Conservation (phyloP, 2,888 invertebrate species). For the Drosophila emarginata region DNA sequence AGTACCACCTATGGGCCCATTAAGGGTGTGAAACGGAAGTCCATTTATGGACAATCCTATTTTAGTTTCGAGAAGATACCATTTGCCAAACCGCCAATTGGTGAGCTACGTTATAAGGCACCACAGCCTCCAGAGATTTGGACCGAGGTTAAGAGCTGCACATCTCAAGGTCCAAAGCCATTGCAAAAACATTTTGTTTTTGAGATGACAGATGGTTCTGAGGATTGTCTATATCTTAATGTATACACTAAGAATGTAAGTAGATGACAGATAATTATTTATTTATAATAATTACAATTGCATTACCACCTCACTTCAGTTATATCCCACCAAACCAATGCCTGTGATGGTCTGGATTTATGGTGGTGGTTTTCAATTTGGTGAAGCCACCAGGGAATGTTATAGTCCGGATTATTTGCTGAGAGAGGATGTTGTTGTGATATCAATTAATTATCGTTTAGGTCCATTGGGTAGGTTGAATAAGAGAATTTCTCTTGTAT, state of each 20-base stretch:
- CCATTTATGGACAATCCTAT: constrained; percentile 80
- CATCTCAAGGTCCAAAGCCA: constrained; percentile 80
- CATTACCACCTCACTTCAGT: constrained; percentile 43
- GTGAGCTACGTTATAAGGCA: constrained; percentile 81
- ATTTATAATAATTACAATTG: neutral
- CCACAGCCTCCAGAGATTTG: constrained; percentile 83
- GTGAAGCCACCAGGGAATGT: constrained; percentile 82
- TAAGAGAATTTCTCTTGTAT: neutral
- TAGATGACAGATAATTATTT: neutral
- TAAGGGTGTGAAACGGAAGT: constrained; percentile 81
- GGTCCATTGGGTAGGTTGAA: constrained; percentile 81
- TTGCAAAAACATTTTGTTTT: constrained; percentile 81
- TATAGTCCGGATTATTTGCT: constrained; percentile 83
- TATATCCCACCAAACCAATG: constrained; percentile 76
- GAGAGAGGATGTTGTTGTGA: constrained; percentile 83
- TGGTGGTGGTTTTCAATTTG: constrained; percentile 84
- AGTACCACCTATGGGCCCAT: constrained; percentile 80
- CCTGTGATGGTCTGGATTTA: constrained; percentile 84
- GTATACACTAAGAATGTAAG: constrained; percentile 82
- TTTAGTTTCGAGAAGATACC: constrained; percentile 81
- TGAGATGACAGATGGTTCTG: constrained; percentile 83
- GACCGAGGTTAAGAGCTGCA: constrained; percentile 83
- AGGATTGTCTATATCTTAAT: constrained; percentile 84
- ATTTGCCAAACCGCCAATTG: constrained; percentile 81
- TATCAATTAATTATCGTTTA: constrained; percentile 83